A percentile compares a stretch with the other conserved stretches of the same genome.
These are phyloP conservation scores for Gorsachius goisagi DNA, from an alignment of 2,113 vertebrate genomes.

Conservation along the genomic window DNA sequence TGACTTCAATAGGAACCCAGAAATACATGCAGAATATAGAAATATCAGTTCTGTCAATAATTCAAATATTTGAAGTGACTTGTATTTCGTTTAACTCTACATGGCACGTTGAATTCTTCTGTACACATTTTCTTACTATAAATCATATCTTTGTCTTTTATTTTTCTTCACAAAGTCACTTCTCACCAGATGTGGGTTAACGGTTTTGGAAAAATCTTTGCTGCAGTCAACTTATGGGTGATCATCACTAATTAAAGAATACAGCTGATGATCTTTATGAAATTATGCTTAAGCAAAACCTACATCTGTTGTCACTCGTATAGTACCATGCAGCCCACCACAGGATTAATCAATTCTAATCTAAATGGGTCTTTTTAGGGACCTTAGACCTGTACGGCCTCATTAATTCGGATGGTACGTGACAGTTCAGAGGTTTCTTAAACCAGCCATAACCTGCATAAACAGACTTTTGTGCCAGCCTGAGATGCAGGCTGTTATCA, in stretches of 20 bases:
- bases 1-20: background rate
- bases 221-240: background rate
- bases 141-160: background rate
- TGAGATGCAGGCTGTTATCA: conserved; percentile 33
- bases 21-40: background rate
- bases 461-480: conserved; percentile 36
- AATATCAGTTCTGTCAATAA: background rate
- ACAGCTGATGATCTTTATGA: background rate
- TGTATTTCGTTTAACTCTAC: background rate
- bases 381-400: conserved; percentile 69
- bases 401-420: conserved; percentile 74
- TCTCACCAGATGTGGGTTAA: background rate
- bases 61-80: background rate
- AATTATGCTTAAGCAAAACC: conserved; percentile 42
- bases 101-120: background rate
- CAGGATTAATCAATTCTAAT: conserved; percentile 71
- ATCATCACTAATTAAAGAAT: background rate
- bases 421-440: conserved; percentile 75
- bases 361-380: conserved; percentile 65
- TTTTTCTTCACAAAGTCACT: background rate
- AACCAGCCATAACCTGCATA: conserved; percentile 62
- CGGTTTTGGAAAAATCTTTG: conserved; percentile 3
- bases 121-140: background rate
- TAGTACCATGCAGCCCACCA: conserved; percentile 44
- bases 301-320: conserved; percentile 56